Conservation (phyloP, 1,140 invertebrate genomes). For the Caenorhabditis latens region DNA sequence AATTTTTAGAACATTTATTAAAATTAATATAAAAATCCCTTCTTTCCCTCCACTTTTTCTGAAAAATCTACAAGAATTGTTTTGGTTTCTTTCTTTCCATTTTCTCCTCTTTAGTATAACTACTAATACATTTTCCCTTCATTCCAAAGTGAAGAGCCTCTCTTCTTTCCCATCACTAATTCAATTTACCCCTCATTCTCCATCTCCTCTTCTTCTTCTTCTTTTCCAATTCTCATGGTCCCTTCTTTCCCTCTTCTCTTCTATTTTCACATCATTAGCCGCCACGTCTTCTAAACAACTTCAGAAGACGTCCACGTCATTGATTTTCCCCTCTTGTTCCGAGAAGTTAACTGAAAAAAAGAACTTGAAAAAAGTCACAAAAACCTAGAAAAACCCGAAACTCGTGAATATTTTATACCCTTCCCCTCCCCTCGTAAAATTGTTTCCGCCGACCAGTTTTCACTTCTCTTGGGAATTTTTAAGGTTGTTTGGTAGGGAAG, state of each 20-base stretch:
- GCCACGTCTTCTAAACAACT: not conserved
- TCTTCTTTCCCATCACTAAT: constrained; percentile 11
- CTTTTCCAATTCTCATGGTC: not conserved
- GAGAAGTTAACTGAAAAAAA: not conserved
- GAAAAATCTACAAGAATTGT: too few relatives aligned
- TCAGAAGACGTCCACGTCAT: not conserved
- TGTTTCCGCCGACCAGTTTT: constrained; percentile 26
- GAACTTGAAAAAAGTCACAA: not conserved
- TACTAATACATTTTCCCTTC: not conserved
- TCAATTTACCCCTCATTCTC: constrained; percentile 9
- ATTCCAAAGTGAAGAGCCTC: not conserved
- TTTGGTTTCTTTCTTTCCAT: too few relatives aligned
- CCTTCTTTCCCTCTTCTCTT: not conserved
- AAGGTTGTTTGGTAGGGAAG: not conserved
- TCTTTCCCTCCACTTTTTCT: too few relatives aligned
- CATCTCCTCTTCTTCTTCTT: not conserved
- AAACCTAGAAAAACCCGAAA: not conserved
- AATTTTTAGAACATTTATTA: too few relatives aligned
- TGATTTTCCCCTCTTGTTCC: not conserved
- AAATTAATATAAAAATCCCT: too few relatives aligned
- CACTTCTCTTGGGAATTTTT: not conserved
- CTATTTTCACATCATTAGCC: not conserved
- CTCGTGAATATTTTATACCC: constrained; percentile 23
- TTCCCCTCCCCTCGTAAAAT: constrained; percentile 24
- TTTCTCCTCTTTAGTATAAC: too few relatives aligned